Conservation (phyloP, 2,113 vertebrate species). For the Anser brachyrhynchus region DNA sequence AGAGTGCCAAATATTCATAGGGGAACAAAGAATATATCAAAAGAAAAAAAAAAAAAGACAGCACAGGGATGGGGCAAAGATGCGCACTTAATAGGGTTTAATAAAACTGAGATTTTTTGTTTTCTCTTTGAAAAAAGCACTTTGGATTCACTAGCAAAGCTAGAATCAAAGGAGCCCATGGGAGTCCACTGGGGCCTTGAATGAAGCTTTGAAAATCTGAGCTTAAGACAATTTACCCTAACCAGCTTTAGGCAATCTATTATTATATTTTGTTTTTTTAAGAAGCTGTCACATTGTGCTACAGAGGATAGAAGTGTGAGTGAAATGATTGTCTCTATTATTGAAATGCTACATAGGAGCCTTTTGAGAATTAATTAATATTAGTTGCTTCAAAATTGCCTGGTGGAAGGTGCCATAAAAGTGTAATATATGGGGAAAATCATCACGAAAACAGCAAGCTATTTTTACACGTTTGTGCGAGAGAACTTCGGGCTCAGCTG, state of each 20-base stretch:
- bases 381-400: slow-evolving; percentile 10
- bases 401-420: not conserved
- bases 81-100: not conserved
- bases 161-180: not conserved
- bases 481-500: not conserved
- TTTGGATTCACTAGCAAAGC: slow-evolving; percentile 3
- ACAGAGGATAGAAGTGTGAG: not conserved
- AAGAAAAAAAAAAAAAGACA: not conserved
- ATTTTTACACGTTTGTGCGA: not conserved
- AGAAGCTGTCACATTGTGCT: not conserved
- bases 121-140: not conserved
- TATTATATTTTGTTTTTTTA: slow-evolving; percentile 15
- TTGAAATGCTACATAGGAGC: not conserved
- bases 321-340: slow-evolving; percentile 1
- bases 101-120: not conserved
- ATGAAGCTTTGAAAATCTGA: slow-evolving; percentile 8
- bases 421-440: not conserved
- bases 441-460: not conserved
- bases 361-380: slow-evolving; percentile 50
- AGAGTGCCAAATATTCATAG: not conserved
- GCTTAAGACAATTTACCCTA: slow-evolving; percentile 10
- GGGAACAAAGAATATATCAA: not conserved
- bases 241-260: not conserved
- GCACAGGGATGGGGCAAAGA: not conserved
- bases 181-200: slow-evolving; percentile 13